Conservation (phyloP, 2,888 invertebrate species). For the Isotomurus palustris region DNA sequence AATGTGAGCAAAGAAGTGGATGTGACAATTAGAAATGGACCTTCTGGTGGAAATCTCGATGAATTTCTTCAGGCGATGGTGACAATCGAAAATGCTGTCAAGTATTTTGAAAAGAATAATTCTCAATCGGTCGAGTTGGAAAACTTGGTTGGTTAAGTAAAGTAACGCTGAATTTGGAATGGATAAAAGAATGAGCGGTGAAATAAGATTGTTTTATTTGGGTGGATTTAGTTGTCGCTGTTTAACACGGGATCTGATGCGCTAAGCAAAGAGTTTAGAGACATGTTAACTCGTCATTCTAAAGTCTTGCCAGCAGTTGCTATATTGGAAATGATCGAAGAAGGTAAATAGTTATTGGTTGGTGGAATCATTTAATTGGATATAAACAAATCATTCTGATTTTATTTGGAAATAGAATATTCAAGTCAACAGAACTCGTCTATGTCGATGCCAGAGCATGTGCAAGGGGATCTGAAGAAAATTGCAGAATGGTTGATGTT, state of each 20-base stretch:
- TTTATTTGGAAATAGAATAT: conserved; percentile 25
- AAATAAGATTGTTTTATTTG: too few species aligned
- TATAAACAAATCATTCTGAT: background rate
- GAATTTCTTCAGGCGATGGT: conserved; percentile 68
- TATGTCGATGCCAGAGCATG: conserved; percentile 59
- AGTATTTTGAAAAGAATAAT: conserved; percentile 87
- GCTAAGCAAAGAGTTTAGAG: conserved; percentile 81
- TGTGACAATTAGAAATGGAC: conserved; percentile 77
- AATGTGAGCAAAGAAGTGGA: conserved; percentile 91
- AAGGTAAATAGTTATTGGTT: conserved; percentile 56
- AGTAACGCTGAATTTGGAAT: background rate
- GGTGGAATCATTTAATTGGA: background rate
- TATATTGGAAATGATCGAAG: conserved; percentile 68
- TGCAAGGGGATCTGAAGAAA: conserved; percentile 65
- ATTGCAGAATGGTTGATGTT: conserved; percentile 83
- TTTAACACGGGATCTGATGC: conserved; percentile 79
- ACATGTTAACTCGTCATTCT: conserved; percentile 77
- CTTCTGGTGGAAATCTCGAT: conserved; percentile 60
- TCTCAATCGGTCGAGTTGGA: conserved; percentile 89
- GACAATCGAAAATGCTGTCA: conserved; percentile 77
- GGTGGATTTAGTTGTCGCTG: conserved; percentile 60
- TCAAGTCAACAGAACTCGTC: conserved; percentile 43
- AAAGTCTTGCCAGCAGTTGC: conserved; percentile 78
- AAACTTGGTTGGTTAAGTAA: conserved; percentile 61
- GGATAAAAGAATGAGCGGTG: background rate